A percentile compares a stretch with the other conserved stretches of the same genome.
Conservation (phyloP, 2,888 invertebrate species). For the Lypha dubia region DNA sequence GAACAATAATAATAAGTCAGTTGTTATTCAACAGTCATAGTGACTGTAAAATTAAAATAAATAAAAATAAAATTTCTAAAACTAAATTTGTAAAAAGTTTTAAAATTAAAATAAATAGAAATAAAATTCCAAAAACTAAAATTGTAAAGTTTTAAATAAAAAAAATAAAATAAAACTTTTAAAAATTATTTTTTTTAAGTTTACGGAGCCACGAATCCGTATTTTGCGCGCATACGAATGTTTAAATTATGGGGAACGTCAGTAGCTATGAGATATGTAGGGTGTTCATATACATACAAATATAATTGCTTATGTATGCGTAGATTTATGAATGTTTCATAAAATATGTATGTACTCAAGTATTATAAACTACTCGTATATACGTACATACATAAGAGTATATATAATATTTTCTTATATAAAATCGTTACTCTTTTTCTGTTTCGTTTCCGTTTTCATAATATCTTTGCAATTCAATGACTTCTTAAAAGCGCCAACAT, state of each 20-base stretch:
- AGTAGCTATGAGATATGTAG: background rate
- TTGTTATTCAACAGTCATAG: too few species aligned
- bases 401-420: background rate
- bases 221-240: background rate
- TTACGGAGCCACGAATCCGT: too few species aligned
- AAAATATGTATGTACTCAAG: slow-evolving; percentile 26
- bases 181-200: too few species aligned
- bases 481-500: slow-evolving; percentile 68
- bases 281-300: background rate
- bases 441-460: slow-evolving; percentile 69
- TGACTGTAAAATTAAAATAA: too few species aligned
- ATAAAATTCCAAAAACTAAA: too few species aligned
- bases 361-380: slow-evolving; percentile 32
- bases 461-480: slow-evolving; percentile 74
- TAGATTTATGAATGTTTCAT: background rate
- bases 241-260: background rate
- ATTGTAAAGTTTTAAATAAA: too few species aligned
- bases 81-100: too few species aligned
- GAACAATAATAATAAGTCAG: too few species aligned
- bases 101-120: too few species aligned
- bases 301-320: background rate
- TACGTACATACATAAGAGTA: background rate
- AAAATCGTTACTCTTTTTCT: slow-evolving; percentile 35
- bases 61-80: too few species aligned
- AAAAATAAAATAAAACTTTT: too few species aligned